A percentile compares a stretch with the other conserved stretches of the same genome.
phyloP scores from a whole-genome alignment of 1,140 invertebrate species.

The Heliconius nattereri region DNA sequence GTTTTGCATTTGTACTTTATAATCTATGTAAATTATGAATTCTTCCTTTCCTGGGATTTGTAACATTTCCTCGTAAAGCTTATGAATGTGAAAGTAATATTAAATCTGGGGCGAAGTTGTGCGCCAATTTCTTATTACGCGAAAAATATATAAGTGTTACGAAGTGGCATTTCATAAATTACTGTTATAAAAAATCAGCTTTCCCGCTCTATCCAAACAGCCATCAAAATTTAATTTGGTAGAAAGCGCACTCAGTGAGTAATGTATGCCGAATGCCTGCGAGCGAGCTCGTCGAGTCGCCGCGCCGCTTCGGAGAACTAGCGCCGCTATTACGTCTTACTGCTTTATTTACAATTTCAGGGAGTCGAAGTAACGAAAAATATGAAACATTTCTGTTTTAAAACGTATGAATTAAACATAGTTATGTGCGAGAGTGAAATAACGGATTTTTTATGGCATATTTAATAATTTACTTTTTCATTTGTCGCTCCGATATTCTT shows the following conservation, averaged over 20 bases:
- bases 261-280: constrained; percentile 64
- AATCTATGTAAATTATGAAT: not conserved
- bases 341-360: constrained; percentile 32
- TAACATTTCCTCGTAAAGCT: constrained; percentile 8
- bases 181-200: constrained; percentile 46
- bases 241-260: constrained; percentile 66
- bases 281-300: constrained; percentile 31
- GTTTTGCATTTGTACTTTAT: not conserved
- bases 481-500: not conserved
- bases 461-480: not conserved
- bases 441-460: not conserved
- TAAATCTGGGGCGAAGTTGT: constrained; percentile 33
- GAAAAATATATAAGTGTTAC: constrained; percentile 42
- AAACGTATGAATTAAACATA: constrained; percentile 15
- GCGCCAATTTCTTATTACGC: constrained; percentile 38
- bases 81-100: constrained; percentile 30
- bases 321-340: constrained; percentile 37
- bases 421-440: not conserved
- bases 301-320: constrained; percentile 15
- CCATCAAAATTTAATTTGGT: constrained; percentile 76
- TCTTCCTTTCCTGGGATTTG: not conserved
- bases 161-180: constrained; percentile 47
- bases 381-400: constrained; percentile 13
- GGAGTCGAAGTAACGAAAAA: constrained; percentile 12
- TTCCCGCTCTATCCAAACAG: constrained; percentile 47